These are phyloP conservation scores for Sebastes trivittatus DNA, from an alignment of 2,797 vertebrate species.

Conservation along the genomic window DNA sequence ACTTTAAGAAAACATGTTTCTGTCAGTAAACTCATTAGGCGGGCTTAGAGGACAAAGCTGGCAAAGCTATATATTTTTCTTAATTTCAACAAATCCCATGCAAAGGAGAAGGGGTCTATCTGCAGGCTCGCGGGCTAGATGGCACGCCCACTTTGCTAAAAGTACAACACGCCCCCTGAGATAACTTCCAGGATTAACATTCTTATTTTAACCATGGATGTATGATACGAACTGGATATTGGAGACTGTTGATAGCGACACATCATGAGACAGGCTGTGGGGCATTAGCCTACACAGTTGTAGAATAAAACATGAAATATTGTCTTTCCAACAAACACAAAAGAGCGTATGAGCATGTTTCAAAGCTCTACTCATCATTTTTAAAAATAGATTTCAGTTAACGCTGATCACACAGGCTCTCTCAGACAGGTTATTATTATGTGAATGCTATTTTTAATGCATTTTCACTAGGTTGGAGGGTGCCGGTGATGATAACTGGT, in stretches of 20 bases:
- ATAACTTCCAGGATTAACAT: too few relatives aligned
- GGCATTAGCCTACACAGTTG: not conserved
- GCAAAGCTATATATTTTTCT: too few relatives aligned
- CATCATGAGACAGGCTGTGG: not conserved
- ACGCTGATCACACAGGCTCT: not conserved
- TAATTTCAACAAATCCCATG: too few relatives aligned
- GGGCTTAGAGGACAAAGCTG: too few relatives aligned
- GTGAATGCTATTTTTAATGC: slow-evolving; percentile 9
- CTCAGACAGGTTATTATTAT: not conserved
- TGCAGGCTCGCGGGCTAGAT: too few relatives aligned
- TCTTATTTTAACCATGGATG: too few relatives aligned
- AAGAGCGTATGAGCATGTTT: not conserved
- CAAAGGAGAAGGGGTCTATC: too few relatives aligned
- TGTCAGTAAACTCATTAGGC: too few relatives aligned
- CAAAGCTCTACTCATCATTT: not conserved
- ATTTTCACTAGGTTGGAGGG: not conserved
- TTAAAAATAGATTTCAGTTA: slow-evolving; percentile 12
- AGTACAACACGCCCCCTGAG: too few relatives aligned
- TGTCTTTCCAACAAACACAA: not conserved
- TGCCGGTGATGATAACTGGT: not conserved
- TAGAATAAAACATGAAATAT: not conserved
- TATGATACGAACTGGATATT: too few relatives aligned
- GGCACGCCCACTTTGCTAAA: too few relatives aligned
- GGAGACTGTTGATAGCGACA: not conserved
- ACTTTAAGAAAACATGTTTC: too few relatives aligned